A percentile compares a stretch with the other conserved stretches of the same genome.
Conservation (phyloP, 1,140 invertebrate genomes). For the Maconellicoccus hirsutus region DNA sequence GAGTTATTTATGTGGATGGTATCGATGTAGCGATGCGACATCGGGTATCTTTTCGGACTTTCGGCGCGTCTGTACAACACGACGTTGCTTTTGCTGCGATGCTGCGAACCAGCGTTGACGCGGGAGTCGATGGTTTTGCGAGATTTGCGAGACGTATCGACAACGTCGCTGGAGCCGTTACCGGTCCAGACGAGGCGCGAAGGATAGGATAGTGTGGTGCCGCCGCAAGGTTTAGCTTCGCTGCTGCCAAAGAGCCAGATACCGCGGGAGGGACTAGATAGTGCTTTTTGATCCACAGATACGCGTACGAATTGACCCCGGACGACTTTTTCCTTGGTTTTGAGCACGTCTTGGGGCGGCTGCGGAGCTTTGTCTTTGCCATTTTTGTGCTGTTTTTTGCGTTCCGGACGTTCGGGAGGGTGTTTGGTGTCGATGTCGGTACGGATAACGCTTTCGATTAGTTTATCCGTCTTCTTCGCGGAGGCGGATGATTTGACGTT, state of each 20-base stretch:
- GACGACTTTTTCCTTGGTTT: slow-evolving; percentile 28
- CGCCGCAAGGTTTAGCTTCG: slow-evolving; percentile 19
- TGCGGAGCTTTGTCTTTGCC: background rate
- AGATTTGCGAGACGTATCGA: background rate
- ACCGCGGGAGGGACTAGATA: slow-evolving; percentile 12
- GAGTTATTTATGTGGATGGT: slow-evolving; percentile 24
- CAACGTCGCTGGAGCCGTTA: background rate
- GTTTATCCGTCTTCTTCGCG: background rate
- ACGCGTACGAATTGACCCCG: slow-evolving; percentile 30
- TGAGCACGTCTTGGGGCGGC: background rate
- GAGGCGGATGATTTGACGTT: slow-evolving; percentile 22
- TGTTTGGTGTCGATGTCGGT: slow-evolving; percentile 14
- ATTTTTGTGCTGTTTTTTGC: slow-evolving; percentile 25
- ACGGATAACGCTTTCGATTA: slow-evolving; percentile 24
- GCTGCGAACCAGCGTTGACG: background rate
- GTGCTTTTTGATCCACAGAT: slow-evolving; percentile 24
- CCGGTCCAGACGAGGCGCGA: slow-evolving; percentile 9
- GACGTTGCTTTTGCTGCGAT: slow-evolving; percentile 9
- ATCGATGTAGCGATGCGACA: background rate
- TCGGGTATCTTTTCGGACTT: slow-evolving; percentile 23
- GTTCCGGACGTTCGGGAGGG: slow-evolving; percentile 28
- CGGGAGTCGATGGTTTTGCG: slow-evolving; percentile 23
- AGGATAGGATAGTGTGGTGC: slow-evolving; percentile 17
- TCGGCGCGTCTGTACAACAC: slow-evolving; percentile 29
- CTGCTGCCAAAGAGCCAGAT: slow-evolving; percentile 10